A percentile compares a stretch with the other conserved stretches of the same genome.
phyloP scores from a whole-genome alignment of 2,888 invertebrate species.

The Cataglyphis albicans region DNA sequence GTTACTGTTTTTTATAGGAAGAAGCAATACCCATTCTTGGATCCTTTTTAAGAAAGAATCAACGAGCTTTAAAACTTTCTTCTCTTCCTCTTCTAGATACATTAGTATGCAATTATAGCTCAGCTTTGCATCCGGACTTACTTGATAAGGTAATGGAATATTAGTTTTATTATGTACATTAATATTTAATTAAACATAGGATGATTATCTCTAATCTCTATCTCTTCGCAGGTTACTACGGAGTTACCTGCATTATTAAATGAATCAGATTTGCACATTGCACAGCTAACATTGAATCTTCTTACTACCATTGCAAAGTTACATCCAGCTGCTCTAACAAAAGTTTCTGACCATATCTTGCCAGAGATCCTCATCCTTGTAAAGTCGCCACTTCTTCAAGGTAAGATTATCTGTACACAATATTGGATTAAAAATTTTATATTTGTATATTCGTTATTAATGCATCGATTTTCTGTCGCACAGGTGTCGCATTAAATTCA shows the following conservation, averaged over 20 bases:
- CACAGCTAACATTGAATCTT: constrained; percentile 94
- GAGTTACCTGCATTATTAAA: constrained; percentile 96
- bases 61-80: constrained; percentile 96
- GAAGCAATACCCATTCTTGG: constrained; percentile 97
- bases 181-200: neutral
- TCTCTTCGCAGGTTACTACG: constrained; percentile 89
- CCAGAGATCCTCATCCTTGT: constrained; percentile 95
- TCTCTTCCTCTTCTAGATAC: constrained; percentile 96
- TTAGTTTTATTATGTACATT: neutral
- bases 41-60: constrained; percentile 98
- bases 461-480: constrained; percentile 52
- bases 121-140: constrained; percentile 90
- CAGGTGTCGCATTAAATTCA: constrained; percentile 95
- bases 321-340: constrained; percentile 92
- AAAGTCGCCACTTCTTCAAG: constrained; percentile 96
- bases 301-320: constrained; percentile 93
- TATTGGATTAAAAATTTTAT: neutral
- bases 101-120: constrained; percentile 95
- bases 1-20: constrained; percentile 86
- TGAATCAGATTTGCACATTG: constrained; percentile 98
- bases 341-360: constrained; percentile 91
- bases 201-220: neutral
- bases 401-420: constrained; percentile 84
- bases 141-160: constrained; percentile 88
- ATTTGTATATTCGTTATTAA: too few relatives aligned